A percentile compares a stretch with the other conserved stretches of the same genome.
These are phyloP conservation scores for Sicus ferrugineus DNA, from an alignment of 2,888 invertebrate species.

Conservation along the genomic window DNA sequence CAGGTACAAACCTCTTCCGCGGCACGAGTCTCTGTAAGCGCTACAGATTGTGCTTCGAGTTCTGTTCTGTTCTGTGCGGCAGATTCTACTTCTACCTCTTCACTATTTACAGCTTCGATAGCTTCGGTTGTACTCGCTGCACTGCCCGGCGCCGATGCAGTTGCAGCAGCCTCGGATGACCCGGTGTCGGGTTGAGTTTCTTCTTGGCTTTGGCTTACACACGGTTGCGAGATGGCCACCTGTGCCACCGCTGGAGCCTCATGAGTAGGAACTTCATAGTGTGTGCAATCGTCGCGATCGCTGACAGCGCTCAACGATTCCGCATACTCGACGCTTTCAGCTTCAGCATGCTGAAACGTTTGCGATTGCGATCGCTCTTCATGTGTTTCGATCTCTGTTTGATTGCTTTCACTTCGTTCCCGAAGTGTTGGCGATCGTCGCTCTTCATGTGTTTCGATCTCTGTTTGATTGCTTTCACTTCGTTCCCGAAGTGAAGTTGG, in stretches of 20 bases:
- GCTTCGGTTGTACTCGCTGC: conserved; percentile 26
- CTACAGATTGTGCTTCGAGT: conserved; percentile 20
- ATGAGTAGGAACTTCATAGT: background rate
- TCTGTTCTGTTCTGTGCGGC: conserved; percentile 2
- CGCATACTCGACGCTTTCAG: background rate
- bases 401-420: background rate
- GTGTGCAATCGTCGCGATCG: background rate
- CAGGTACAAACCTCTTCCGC: conserved; percentile 30
- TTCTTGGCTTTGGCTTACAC: background rate
- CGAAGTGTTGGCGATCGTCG: background rate
- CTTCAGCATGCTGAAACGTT: conserved; percentile 12
- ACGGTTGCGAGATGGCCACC: background rate
- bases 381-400: conserved; percentile 9
- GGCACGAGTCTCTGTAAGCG: conserved; percentile 12
- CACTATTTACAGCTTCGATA: conserved; percentile 4
- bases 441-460: background rate
- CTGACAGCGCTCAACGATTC: background rate
- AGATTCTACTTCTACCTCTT: conserved; percentile 10
- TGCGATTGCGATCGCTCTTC: too few species aligned
- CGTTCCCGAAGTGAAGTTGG: too few species aligned
- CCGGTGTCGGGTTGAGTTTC: background rate
- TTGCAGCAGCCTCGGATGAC: background rate
- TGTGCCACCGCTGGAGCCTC: background rate
- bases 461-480: background rate
- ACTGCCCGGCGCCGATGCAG: background rate